These are phyloP conservation scores for Nomada ferruginata DNA, from an alignment of 2,888 invertebrate genomes.

Conservation along the genomic window DNA sequence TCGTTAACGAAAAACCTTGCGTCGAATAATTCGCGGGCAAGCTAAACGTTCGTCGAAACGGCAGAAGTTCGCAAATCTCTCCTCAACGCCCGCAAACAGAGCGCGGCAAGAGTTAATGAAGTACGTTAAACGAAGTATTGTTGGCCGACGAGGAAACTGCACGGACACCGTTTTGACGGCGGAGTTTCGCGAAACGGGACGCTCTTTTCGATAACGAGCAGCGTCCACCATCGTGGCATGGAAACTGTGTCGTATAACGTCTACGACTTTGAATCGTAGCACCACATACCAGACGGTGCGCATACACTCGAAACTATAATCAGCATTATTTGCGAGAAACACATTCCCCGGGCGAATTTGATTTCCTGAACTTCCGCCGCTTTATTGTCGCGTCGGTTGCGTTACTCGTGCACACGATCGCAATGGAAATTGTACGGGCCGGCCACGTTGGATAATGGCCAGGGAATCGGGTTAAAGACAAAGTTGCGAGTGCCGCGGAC, in stretches of 20 bases:
- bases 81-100: neutral
- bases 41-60: neutral
- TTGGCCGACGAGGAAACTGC: neutral
- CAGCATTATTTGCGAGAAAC: slow-evolving; percentile 42
- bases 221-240: slow-evolving; percentile 3
- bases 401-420: slow-evolving; percentile 56
- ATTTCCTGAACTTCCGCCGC: slow-evolving; percentile 65
- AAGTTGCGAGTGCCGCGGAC: slow-evolving; percentile 50
- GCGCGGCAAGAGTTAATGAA: slow-evolving; percentile 5
- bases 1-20: neutral
- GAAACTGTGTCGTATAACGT: slow-evolving; percentile 14
- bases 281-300: neutral
- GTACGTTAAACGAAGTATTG: slow-evolving; percentile 10
- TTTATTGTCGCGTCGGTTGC: slow-evolving; percentile 57
- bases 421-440: slow-evolving; percentile 59
- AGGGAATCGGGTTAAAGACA: slow-evolving; percentile 61
- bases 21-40: neutral
- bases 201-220: slow-evolving; percentile 15
- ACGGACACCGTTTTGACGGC: neutral
- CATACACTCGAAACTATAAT: slow-evolving; percentile 41
- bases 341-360: slow-evolving; percentile 55
- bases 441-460: slow-evolving; percentile 62
- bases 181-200: slow-evolving; percentile 1
- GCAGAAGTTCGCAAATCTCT: neutral
- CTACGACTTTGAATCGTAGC: slow-evolving; percentile 6